Evolutionary conservation across 2,888 invertebrate species (phyloP), one percentile per base, ranked within the genome.

Genomic region (Elmis aenea): DNA sequence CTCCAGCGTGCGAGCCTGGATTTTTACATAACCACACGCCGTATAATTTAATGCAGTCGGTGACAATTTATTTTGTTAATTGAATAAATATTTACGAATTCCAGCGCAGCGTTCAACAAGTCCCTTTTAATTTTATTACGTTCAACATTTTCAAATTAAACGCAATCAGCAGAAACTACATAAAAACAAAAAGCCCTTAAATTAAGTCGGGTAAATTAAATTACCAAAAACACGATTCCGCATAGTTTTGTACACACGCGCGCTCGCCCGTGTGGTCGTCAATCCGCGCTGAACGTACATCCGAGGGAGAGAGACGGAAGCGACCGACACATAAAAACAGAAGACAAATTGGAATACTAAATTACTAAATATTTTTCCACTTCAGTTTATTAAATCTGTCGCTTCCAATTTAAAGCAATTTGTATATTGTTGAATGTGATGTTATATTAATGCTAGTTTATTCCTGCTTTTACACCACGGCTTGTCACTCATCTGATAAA

Each of bases 331-430:
- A 38, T 33, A 30, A 27, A 43, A 40, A 38, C 36, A 41, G 36
- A 39, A 38, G 28, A 34, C 29, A 40, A 43, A 43, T 36, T 33
- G 36, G 36, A 43, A 43, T 39, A 40, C 38, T 41, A 45, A 45
- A 45, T 45, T 45, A 45, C 44, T 41, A 38, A 45, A 45, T 41
- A 45, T 45, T 45, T 53, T 58, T 43, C 43, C 43, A 43, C 43
- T 43, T 43, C 39, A 39, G 36, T 40, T 40, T 44, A 59, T 62
- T 61, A 62, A 63, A 63, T 63, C 62, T 63, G 62, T 63, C 62
- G 59, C 54, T 56, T 53, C 54, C 59, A 63, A 63, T 63, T 63
- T 58, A 56, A 58, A 54, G 48, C 61, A 62, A 62, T 62, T 63
- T 62, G 58, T 49, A 42, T 46, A 48, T 48, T 44, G 46, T 48